Conservation (phyloP, 2,113 vertebrate genomes). For the Apeltes quadracus region DNA sequence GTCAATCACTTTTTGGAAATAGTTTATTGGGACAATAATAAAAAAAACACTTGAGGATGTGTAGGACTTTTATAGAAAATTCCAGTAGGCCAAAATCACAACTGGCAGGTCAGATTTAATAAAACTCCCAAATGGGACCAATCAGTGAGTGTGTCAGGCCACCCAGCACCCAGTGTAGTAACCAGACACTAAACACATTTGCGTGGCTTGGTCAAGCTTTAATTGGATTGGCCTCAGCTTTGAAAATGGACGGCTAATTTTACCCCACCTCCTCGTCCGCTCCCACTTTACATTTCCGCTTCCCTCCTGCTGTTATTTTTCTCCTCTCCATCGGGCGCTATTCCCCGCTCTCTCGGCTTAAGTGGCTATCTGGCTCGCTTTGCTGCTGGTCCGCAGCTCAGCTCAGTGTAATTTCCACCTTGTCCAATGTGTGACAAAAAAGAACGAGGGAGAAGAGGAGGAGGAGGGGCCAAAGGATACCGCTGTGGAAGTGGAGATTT, state of each 20-base stretch:
- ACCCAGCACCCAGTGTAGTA: constrained; percentile 39
- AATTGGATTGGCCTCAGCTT: constrained; percentile 75
- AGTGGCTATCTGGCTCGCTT: constrained; percentile 70
- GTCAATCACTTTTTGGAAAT: no score
- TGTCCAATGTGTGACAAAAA: constrained; percentile 79
- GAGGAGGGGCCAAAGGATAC: constrained; percentile 37
- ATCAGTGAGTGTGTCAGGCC: constrained; percentile 17
- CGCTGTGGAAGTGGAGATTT: constrained; percentile 76
- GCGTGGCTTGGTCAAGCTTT: constrained; percentile 75
- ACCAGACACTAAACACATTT: constrained; percentile 75
- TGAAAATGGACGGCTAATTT: constrained; percentile 70
- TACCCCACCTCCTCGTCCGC: constrained; percentile 50
- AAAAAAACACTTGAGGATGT: not conserved
- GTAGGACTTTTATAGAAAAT: no score
- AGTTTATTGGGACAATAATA: not conserved
- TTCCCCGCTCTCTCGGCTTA: constrained; percentile 43
- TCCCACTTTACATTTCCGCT: constrained; percentile 47
- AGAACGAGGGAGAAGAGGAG: constrained; percentile 44
- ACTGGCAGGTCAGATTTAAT: not conserved
- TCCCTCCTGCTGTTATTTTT: constrained; percentile 26
- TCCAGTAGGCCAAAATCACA: not conserved
- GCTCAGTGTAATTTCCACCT: constrained; percentile 80
- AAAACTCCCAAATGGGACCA: not conserved
- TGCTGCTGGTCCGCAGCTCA: constrained; percentile 68
- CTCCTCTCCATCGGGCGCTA: constrained; percentile 1